Evolutionary conservation across 2,113 vertebrate species (phyloP).

Genomic region (Rostratula benghalensis): DNA sequence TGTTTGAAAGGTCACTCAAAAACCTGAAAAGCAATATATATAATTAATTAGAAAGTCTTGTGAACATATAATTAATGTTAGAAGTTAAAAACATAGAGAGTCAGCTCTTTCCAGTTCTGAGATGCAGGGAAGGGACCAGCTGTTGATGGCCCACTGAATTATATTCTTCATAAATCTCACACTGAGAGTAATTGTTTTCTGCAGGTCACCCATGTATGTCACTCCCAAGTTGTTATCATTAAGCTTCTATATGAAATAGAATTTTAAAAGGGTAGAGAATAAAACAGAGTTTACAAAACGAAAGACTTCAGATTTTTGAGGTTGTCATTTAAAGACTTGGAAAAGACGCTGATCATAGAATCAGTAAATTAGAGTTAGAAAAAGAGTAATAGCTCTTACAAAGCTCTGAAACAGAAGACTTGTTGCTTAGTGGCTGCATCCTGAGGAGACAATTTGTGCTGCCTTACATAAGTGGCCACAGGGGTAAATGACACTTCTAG

Average conservation of each 20-base stretch:
- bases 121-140: not conserved
- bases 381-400: not conserved
- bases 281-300: not conserved
- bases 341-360: not conserved
- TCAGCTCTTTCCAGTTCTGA: not conserved
- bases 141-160: not conserved
- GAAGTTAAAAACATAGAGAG: not conserved
- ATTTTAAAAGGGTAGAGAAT: not conserved
- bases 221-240: not conserved
- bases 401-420: not conserved
- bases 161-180: constrained; percentile 17
- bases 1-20: not conserved
- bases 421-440: not conserved
- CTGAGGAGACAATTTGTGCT: not conserved
- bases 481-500: not conserved
- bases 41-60: constrained; percentile 28
- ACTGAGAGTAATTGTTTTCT: constrained; percentile 19
- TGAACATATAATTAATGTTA: constrained; percentile 29
- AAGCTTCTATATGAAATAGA: not conserved
- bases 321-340: not conserved
- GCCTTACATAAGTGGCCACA: accelerated
- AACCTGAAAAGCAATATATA: not conserved
- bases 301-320: not conserved
- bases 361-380: not conserved
- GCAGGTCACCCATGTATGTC: not conserved